Evolutionary conservation across 2,888 invertebrate genomes (phyloP).

Genomic region (Sicus ferrugineus): DNA sequence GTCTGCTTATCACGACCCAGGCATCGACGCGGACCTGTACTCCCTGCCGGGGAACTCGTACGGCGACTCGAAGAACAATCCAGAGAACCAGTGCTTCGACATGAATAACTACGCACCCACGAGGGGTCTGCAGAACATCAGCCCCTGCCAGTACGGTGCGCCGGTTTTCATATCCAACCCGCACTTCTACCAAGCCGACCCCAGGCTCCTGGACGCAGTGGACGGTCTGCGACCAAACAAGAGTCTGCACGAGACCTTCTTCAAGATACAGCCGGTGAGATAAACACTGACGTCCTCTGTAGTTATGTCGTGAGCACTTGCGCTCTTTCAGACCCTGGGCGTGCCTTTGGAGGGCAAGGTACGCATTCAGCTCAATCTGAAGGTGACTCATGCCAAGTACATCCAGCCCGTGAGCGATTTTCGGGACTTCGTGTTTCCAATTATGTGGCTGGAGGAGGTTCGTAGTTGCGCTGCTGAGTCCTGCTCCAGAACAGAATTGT

Average conservation of each 20-base stretch:
- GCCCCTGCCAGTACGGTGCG: slow-evolving; percentile 87
- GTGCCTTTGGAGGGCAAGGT: slow-evolving; percentile 84
- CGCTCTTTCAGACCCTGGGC: slow-evolving; percentile 76
- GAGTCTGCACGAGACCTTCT: slow-evolving; percentile 77
- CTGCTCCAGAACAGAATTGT: neutral
- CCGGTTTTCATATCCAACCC: slow-evolving; percentile 90
- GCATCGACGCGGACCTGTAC: slow-evolving; percentile 77
- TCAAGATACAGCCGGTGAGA: slow-evolving; percentile 84
- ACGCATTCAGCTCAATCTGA: slow-evolving; percentile 81
- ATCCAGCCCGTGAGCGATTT: slow-evolving; percentile 79
- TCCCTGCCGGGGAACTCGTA: slow-evolving; percentile 76
- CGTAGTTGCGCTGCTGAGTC: slow-evolving; percentile 36
- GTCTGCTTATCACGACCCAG: slow-evolving; percentile 57
- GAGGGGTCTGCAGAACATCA: slow-evolving; percentile 82
- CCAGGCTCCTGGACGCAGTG: slow-evolving; percentile 71
- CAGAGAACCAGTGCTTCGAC: slow-evolving; percentile 78
- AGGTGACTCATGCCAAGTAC: slow-evolving; percentile 77
- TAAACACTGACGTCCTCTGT: neutral
- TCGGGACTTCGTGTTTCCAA: slow-evolving; percentile 81
- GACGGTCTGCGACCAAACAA: slow-evolving; percentile 76
- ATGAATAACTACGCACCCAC: slow-evolving; percentile 73
- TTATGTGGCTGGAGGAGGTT: slow-evolving; percentile 90
- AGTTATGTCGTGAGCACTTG: neutral
- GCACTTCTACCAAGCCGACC: slow-evolving; percentile 86
- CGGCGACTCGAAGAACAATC: slow-evolving; percentile 72